Evolutionary conservation across 1,140 invertebrate species (phyloP), one percentile per base, ranked within the genome.

Genomic region (Bombus fervidus): DNA sequence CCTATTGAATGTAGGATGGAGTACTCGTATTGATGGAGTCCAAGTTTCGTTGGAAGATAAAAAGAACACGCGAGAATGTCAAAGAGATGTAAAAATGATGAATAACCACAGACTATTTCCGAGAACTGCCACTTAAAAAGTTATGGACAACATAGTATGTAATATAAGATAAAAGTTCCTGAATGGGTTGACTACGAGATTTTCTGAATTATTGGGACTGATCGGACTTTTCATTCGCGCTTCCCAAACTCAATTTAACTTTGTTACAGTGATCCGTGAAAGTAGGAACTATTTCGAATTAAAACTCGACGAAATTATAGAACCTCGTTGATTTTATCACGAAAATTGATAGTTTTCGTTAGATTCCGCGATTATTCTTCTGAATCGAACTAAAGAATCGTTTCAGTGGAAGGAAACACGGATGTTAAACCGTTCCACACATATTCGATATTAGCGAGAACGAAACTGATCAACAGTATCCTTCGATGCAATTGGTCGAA

Each of bases 381-480:
- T 62, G 57, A 73, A 89, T 78, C 81, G 37, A 84, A 47, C 53
- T 69, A 18, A 66, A 73, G 72, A 78, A 86, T 80, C 72, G 74
- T 78, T 72, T 80, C 68, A 57, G 15, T 62, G 76, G 57, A 73
- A 69, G 84, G 86, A 88, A 85, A 83, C 90, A 90, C 76, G 86
- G 82, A 86, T 86, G 83, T 89, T 86, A 86, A 81, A 69, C 75
- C 82, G 80, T 88, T 86, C 79, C 84, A 79, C 77, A 75, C 43
- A 86, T 85, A 86, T 90, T 86, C 84, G 66, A 81, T 71, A 79
- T 87, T 85, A 74, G 75, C 72, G 39, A 80, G 81, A 76, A 71
- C 43, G 69, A 69, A 31, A 59, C 31, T 71, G 62, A 82, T 75
- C 76, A 73, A 72, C 74, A 81, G 72, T 31, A 76, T 86, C 41